Evolutionary conservation across 2,113 vertebrate species (phyloP).

Genomic region (Toxostoma redivivum): DNA sequence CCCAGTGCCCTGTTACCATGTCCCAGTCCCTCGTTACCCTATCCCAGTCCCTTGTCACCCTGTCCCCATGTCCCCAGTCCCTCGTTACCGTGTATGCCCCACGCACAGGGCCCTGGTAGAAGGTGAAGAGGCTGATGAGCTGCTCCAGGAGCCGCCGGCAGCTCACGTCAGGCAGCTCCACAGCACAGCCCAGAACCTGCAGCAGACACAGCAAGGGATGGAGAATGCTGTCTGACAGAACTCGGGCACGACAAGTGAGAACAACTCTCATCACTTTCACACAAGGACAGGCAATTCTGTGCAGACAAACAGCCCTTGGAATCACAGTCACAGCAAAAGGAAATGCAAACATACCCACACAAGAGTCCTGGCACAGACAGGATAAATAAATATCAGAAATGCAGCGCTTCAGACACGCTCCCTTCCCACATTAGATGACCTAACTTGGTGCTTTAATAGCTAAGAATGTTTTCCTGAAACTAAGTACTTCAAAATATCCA

Average conservation of each 20-base stretch:
- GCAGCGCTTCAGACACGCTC: not conserved
- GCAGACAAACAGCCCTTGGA: not conserved
- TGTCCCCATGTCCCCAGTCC: not conserved
- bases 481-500: not conserved
- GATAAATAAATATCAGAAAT: not conserved
- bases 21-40: too few species aligned
- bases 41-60: not conserved
- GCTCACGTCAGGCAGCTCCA: slow-evolving; percentile 85
- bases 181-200: slow-evolving; percentile 85
- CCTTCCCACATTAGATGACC: not conserved
- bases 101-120: slow-evolving; percentile 84
- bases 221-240: not conserved
- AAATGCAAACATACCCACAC: not conserved
- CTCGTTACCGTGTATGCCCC: slow-evolving; percentile 76
- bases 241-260: not conserved
- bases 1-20: not conserved
- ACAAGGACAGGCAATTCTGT: not conserved
- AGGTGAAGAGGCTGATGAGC: slow-evolving; percentile 86
- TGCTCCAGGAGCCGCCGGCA: slow-evolving; percentile 82
- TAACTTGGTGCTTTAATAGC: not conserved
- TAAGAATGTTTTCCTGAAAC: not conserved
- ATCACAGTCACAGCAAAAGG: not conserved
- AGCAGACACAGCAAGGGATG: not conserved
- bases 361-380: not conserved
- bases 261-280: not conserved